Conservation (phyloP, 2,113 vertebrate species). For the Heteronetta atricapilla region DNA sequence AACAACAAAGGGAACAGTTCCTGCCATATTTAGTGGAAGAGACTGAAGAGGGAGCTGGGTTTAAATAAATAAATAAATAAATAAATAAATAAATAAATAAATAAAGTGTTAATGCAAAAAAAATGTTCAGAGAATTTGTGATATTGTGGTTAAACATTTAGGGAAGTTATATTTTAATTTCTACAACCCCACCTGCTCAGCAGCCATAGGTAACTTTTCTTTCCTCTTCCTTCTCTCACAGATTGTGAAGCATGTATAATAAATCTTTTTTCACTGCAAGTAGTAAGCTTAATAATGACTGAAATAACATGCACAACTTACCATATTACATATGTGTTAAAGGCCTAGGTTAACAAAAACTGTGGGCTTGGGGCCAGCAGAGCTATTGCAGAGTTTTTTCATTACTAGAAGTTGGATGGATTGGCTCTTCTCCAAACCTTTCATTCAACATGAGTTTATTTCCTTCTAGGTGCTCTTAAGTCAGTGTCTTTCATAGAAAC, state of each 20-base stretch:
- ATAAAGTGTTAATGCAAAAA: background rate
- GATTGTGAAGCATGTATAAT: background rate
- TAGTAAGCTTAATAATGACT: background rate
- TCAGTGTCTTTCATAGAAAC: background rate
- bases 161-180: background rate
- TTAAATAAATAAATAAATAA: background rate
- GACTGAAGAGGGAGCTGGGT: background rate
- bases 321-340: background rate
- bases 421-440: background rate
- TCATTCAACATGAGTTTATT: background rate
- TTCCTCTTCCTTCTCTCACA: background rate
- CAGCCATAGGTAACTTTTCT: background rate
- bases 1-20: background rate
- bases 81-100: background rate
- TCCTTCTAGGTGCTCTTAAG: background rate
- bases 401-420: background rate
- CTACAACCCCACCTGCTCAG: background rate
- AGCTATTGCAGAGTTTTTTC: background rate
- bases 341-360: background rate
- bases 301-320: background rate
- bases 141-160: background rate
- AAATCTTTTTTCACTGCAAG: background rate
- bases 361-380: background rate
- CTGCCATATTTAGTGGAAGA: background rate
- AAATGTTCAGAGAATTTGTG: accelerated